Conservation (phyloP, 2,113 vertebrate genomes). For the Toxotes jaculatrix region DNA sequence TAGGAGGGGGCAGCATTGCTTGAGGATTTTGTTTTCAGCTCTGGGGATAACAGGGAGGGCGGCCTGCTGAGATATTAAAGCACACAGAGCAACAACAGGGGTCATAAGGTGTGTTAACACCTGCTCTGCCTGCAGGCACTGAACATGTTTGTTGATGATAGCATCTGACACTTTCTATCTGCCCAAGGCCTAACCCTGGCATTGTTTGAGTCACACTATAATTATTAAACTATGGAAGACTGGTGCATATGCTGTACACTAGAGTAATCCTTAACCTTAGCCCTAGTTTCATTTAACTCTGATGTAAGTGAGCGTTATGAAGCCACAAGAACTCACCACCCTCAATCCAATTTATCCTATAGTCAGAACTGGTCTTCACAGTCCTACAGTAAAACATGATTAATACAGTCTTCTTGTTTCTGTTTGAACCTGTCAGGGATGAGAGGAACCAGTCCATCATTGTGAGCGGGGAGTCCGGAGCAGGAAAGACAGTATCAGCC, state of each 20-base stretch:
- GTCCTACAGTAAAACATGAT: background rate
- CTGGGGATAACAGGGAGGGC: background rate
- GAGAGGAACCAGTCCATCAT: constrained; percentile 99
- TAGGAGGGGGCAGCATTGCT: background rate
- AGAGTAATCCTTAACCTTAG: background rate
- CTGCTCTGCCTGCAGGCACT: background rate
- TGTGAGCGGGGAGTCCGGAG: constrained; percentile 97
- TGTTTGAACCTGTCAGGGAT: constrained; percentile 84
- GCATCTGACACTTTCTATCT: constrained; percentile 11
- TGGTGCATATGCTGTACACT: background rate
- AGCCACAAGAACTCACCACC: background rate
- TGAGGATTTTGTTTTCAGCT: background rate
- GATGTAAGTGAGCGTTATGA: background rate
- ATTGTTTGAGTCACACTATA: constrained; percentile 7
- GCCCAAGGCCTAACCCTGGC: background rate
- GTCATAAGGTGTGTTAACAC: constrained; percentile 4
- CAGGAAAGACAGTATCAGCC: constrained; percentile 97
- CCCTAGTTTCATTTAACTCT: background rate
- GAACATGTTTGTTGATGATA: background rate
- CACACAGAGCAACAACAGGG: background rate
- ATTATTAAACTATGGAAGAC: background rate
- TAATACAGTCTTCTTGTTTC: background rate
- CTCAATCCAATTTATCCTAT: background rate
- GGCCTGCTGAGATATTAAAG: background rate
- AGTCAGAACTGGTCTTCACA: background rate